Evolutionary conservation across 1,140 invertebrate genomes (phyloP), one percentile per base, ranked within the genome.

Genomic region (Megalonaias nervosa): DNA sequence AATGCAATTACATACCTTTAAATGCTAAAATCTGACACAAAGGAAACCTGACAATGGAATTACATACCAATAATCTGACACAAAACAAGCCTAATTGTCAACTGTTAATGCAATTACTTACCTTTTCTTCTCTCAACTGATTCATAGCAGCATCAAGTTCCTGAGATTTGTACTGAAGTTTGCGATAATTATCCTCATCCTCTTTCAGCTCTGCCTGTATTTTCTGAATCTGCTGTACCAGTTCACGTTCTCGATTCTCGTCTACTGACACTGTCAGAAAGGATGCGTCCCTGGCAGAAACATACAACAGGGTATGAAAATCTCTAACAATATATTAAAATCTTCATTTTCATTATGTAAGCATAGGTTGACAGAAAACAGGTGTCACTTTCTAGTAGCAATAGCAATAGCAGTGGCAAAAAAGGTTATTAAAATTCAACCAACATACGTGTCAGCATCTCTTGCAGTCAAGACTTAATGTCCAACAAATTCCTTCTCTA

Each of bases 91-190:
- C 55, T 76, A 11, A 70, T 23, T 15, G 69, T 26, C n/a, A 5
- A 21, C 12, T 74, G 2, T 66, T 38, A 21, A 16, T 15, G n/a
- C 19, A 66, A 17, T 56, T 12, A 60, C 71, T 61, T 67, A 88
- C 88, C 86, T 87, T 90, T 74, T 85, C 73, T 21, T 88, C 83
- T 65, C 88, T 77, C 5, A 85, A 71, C 21, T 80, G 65, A 71
- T 88, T 86, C 67, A 89, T 73, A 14, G 77, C 59, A 15, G 74
- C 67, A 16, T 87, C 84, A 19, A 85, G 71, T 21, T 86, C 77
- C 23, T 79, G 67, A 16, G 80, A 84, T 16, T 77, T 74, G 9
- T 73, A 70, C 75, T 88, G 83, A 21, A 87, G 65, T 0, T 67
- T 59, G 21, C 79, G 74, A 67, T 87, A 88, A 16, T 81, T 23